These are phyloP conservation scores for Drosophila maculinotata DNA, from an alignment of 2,888 invertebrate genomes.

Conservation along the genomic window DNA sequence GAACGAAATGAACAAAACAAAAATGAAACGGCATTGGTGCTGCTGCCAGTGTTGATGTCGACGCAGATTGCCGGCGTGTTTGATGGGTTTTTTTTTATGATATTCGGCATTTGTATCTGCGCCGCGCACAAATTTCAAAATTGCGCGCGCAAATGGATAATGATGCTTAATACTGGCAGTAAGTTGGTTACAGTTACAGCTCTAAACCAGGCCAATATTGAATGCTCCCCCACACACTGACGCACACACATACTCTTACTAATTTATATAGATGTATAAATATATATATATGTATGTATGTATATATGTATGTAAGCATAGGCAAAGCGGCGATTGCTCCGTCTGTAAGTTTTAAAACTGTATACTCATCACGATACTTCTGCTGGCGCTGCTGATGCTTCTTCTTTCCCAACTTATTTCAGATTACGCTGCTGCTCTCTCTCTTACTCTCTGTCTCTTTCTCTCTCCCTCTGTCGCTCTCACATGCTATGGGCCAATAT, in stretches of 20 bases:
- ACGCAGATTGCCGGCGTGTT: constrained; percentile 68
- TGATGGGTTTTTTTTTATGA: constrained; percentile 66
- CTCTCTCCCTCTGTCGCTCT: constrained; percentile 69
- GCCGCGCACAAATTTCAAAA: constrained; percentile 62
- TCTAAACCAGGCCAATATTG: constrained; percentile 50
- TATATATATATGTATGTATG: not conserved
- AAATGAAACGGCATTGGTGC: constrained; percentile 69
- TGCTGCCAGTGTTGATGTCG: constrained; percentile 37
- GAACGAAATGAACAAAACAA: constrained; percentile 82
- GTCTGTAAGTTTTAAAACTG: constrained; percentile 77
- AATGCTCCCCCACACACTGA: constrained; percentile 33
- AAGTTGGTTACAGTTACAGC: constrained; percentile 31
- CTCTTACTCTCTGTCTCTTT: constrained; percentile 64
- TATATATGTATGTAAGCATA: constrained; percentile 48
- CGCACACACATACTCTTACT: constrained; percentile 16
- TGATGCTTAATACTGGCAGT: constrained; percentile 18
- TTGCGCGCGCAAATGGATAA: constrained; percentile 59
- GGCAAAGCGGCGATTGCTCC: constrained; percentile 55
- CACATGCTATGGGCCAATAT: constrained; percentile 57
- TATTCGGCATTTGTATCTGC: constrained; percentile 34
- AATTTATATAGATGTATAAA: constrained; percentile 8
- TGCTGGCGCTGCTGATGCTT: constrained; percentile 75
- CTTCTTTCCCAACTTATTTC: constrained; percentile 77
- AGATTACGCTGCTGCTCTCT: constrained; percentile 70
- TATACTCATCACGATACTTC: constrained; percentile 79